phyloP scores from a whole-genome alignment of 2,113 vertebrate species.

The Edolisoma coerulescens region DNA sequence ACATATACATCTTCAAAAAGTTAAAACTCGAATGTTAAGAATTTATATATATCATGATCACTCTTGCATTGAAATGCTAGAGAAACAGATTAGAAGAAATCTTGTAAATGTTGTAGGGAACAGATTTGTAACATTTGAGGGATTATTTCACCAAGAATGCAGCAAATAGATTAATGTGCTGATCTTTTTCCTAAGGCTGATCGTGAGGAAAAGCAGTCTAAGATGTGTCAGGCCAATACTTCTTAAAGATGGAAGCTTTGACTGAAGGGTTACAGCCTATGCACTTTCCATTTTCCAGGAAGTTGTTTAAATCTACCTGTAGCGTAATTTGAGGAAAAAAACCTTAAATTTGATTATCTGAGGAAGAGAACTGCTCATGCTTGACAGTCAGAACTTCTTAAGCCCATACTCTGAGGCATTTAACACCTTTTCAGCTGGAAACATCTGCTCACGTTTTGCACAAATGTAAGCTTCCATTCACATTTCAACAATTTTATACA shows the following conservation, averaged over 20 bases:
- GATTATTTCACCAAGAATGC: not conserved
- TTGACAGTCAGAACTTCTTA: not conserved
- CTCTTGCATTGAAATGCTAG: not conserved
- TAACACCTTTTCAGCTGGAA: not conserved
- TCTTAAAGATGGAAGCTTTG: not conserved
- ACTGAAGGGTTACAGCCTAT: not conserved
- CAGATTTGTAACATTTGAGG: not conserved
- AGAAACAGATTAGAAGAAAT: not conserved
- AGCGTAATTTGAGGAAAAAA: slow-evolving; percentile 11
- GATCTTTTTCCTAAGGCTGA: not conserved
- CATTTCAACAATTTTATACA: not conserved
- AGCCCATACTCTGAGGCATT: not conserved
- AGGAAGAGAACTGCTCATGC: not conserved
- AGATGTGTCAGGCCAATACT: not conserved
- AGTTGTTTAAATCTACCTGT: slow-evolving; percentile 1
- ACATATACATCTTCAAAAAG: not conserved
- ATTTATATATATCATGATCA: not conserved
- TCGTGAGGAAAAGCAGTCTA: slow-evolving; percentile 14
- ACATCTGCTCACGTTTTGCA: not conserved
- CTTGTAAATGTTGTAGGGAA: not conserved
- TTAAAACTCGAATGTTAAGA: not conserved
- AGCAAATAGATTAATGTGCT: not conserved
- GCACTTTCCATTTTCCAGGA: not conserved
- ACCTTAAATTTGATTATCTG: slow-evolving; percentile 1
- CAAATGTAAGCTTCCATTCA: not conserved